These are phyloP conservation scores for Hydrophis major DNA, from an alignment of 2,797 vertebrate genomes.

Conservation along the genomic window DNA sequence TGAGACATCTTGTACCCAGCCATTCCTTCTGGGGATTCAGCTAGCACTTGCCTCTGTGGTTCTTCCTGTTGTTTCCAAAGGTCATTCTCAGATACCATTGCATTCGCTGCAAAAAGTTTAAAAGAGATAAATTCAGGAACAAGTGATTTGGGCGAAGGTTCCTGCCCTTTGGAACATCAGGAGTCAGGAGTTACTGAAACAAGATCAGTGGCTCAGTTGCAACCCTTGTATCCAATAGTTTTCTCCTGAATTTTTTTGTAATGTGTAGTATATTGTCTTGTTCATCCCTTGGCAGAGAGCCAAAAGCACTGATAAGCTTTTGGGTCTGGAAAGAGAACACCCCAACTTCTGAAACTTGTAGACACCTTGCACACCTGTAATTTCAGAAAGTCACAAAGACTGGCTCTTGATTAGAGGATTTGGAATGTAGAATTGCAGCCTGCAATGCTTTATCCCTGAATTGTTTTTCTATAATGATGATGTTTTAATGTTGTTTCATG, in stretches of 20 bases:
- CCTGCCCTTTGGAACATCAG: background rate
- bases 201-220: background rate
- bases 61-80: background rate
- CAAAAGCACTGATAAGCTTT: background rate
- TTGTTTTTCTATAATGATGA: background rate
- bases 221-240: background rate
- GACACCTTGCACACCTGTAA: background rate
- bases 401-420: background rate
- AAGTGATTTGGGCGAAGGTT: background rate
- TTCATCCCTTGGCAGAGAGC: background rate
- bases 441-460: background rate
- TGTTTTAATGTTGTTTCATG: background rate
- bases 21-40: background rate
- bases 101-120: background rate
- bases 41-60: background rate
- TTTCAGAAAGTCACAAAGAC: background rate
- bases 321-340: background rate
- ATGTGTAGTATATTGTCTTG: background rate
- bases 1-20: background rate
- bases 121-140: background rate
- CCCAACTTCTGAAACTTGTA: background rate
- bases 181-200: background rate
- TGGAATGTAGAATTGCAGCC: background rate
- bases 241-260: background rate
- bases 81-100: background rate